Evolutionary conservation across 2,113 vertebrate genomes (phyloP).

Genomic region (Sebastes schlegelii): DNA sequence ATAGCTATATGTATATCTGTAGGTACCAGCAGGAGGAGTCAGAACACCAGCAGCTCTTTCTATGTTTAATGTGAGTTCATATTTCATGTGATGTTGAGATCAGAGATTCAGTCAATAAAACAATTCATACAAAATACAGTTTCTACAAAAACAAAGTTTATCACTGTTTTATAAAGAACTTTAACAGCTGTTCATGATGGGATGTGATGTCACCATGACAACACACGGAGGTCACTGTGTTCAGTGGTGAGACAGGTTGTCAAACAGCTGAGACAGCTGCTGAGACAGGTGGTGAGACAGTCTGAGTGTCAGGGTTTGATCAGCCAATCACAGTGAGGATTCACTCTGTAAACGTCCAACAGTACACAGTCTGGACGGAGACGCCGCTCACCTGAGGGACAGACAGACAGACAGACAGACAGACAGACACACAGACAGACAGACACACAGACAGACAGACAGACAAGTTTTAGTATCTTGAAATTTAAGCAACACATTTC

Average conservation of each 20-base stretch:
- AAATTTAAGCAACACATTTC: too few relatives aligned
- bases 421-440: constrained; percentile 1
- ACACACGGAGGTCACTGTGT: background rate
- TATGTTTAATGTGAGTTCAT: background rate
- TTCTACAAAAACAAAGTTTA: too few relatives aligned
- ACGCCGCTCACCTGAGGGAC: constrained; percentile 90
- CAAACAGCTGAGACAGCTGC: too few relatives aligned
- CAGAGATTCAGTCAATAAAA: too few relatives aligned
- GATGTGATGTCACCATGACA: constrained; percentile 4
- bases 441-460: background rate
- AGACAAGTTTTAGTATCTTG: background rate
- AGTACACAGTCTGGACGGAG: constrained; percentile 91
- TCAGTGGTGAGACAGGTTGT: too few relatives aligned
- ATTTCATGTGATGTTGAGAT: too few relatives aligned
- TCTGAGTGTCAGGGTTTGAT: constrained; percentile 85
- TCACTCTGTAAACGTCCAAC: constrained; percentile 91
- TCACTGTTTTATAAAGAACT: too few relatives aligned
- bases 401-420: constrained; percentile 21
- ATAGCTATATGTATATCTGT: too few relatives aligned
- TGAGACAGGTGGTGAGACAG: background rate
- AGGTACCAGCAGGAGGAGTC: too few relatives aligned
- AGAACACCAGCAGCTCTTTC: background rate
- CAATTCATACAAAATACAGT: too few relatives aligned
- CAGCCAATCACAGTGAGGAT: constrained; percentile 95
- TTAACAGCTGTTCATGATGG: background rate